Percentiles rank a stretch among this genome's conserved stretches.
These are phyloP conservation scores for Eupithecia dodoneata DNA, from an alignment of 2,888 invertebrate genomes.

Conservation along the genomic window DNA sequence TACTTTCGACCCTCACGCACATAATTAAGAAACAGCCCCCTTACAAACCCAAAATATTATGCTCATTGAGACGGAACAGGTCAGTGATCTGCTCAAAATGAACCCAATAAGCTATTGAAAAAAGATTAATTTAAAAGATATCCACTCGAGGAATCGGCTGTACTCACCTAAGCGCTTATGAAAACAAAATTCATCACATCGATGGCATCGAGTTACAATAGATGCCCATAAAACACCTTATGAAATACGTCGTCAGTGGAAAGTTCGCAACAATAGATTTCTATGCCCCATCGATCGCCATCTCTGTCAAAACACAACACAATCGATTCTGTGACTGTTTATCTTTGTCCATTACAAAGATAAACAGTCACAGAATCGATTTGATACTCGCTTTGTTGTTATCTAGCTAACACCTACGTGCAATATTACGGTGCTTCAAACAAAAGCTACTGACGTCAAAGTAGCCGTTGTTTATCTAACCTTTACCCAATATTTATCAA, in stretches of 20 bases:
- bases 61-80: not conserved
- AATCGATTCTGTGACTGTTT: too few species aligned
- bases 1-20: too few species aligned
- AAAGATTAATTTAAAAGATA: not conserved
- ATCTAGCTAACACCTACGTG: conserved; percentile 1
- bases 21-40: too few species aligned
- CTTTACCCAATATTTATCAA: not conserved
- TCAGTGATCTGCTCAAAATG: not conserved
- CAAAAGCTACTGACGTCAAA: conserved; percentile 8
- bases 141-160: not conserved
- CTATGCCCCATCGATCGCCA: conserved; percentile 15
- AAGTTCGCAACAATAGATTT: conserved; percentile 4
- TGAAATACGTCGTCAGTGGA: not conserved
- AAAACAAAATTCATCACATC: too few species aligned
- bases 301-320: conserved; percentile 8
- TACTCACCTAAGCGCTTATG: not conserved
- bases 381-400: conserved; percentile 7
- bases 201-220: not conserved
- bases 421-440: not conserved
- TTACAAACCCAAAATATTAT: too few species aligned
- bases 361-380: conserved; percentile 15
- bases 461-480: not conserved
- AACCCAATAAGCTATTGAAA: not conserved
- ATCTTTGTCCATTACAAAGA: too few species aligned
- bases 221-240: not conserved